Percentiles rank a stretch among this genome's conserved stretches.
These are phyloP conservation scores for Tetrao urogallus DNA, from an alignment of 2,113 vertebrate genomes.

Conservation along the genomic window DNA sequence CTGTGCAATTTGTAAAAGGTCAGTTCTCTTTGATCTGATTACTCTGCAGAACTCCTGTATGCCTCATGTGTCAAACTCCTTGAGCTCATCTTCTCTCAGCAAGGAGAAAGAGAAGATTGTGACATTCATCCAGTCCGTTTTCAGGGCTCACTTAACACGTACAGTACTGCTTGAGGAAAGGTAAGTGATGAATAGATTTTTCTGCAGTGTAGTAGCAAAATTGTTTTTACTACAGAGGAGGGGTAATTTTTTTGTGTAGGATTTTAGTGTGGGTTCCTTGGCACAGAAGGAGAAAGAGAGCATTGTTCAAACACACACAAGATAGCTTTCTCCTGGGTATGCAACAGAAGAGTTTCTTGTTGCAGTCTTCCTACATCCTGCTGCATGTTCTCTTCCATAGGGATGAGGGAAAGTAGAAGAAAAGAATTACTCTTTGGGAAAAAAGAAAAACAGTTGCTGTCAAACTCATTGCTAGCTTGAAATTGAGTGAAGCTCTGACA, in stretches of 20 bases:
- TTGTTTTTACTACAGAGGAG: neutral
- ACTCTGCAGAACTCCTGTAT: slow-evolving; percentile 57
- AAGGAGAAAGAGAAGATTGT: slow-evolving; percentile 67
- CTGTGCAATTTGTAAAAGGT: neutral
- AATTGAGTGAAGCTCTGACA: neutral
- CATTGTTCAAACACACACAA: neutral
- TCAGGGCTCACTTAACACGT: slow-evolving; percentile 86
- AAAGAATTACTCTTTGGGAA: neutral
- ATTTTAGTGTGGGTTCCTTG: neutral
- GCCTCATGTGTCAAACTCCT: neutral
- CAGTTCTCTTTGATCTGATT: slow-evolving; percentile 15
- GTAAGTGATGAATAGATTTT: slow-evolving; percentile 59
- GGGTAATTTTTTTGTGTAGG: neutral
- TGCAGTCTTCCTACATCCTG: neutral
- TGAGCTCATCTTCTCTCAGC: neutral
- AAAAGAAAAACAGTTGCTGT: neutral
- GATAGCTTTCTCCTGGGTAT: neutral
- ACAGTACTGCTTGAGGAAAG: slow-evolving; percentile 63
- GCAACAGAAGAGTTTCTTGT: neutral
- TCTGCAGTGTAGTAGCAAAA: neutral
- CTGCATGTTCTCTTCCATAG: neutral
- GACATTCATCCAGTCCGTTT: slow-evolving; percentile 82
- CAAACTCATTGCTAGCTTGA: neutral
- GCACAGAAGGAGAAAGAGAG: neutral
- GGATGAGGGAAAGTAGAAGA: neutral